Evolutionary conservation across 2,888 invertebrate genomes (phyloP), one percentile per base, ranked within the genome.

Genomic region (Polietes domitor): DNA sequence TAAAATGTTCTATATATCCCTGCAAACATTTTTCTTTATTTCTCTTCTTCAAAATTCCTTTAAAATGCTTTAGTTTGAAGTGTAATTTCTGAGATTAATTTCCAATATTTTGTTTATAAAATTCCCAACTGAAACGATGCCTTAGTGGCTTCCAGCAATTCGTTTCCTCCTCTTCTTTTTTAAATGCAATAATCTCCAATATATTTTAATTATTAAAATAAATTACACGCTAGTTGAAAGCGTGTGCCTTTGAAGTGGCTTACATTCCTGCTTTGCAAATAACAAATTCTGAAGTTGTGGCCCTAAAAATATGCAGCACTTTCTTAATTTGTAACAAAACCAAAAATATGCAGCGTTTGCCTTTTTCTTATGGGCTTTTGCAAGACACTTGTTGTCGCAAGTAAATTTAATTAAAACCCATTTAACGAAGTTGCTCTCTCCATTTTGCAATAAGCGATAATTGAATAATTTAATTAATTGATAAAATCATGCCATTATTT

Each of bases 391-490:
- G 5, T 10, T 37, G 37, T 37, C 4, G 1, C 1, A 37, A 6
- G 19, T 55, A 17, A 12, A n/a, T 32, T 61, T 61, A 61, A 61
- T 61, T 61, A 61, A 61, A 61, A 61, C 9, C 32, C 5, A 21
- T 61, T 32, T 24, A 9, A 19, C 6, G 6, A 2, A 32, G n/a
- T 28, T 32, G 26, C 26, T 58, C 15, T 32, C 32, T 28, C n/a
- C 61, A 26, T n/a, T 61, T 61, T 28, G 12, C n/a, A 58, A 55
- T 26, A 19, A 19, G 15, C 61, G 28, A 61, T 61, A 61, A 61
- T 61, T 28, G n/a, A 61, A 61, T 61, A 61, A 61, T 28, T 61
- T 32, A 61, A 61, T 61, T 61, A 61, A 61, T 61, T 61, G 10
- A n/a, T 17, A n/a, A 28, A 61, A 61, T n/a, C 61, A 28, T 61